Evolutionary conservation across 1,140 invertebrate genomes (phyloP), one percentile per base, ranked within the genome.

Genomic region (Rhynchophorus ferrugineus): DNA sequence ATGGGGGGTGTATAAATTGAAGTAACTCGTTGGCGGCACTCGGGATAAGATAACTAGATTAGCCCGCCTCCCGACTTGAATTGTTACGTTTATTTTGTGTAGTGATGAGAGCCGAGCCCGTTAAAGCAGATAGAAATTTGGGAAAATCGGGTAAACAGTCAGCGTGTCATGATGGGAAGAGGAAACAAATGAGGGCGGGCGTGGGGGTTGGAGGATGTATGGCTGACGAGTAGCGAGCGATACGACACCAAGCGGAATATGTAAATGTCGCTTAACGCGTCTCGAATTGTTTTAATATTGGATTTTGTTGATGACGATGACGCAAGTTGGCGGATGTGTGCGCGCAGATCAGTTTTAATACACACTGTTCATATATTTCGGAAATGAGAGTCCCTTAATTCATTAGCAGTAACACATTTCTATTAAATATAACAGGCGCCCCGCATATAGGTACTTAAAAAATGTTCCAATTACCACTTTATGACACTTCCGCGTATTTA

Each of bases 11-110:
- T 29, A 53, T 53, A 53, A 53, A 53, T 45, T 39, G 18, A 46
- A 45, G 50, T 39, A 45, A 42, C 49, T 46, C 16, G 21, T 14
- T 38, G 43, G 34, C 45, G 50, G 36, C 43, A 21, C 36, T n/a
- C n/a, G n/a, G 44, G 42, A 53, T 53, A 46, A 53, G 50, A 53
- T 53, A 53, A 53, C 50, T 53, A 46, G 50, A 53, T 53, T 53
- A 53, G 44, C 50, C 42, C 43, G 42, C 36, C 43, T 24, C 43
- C n/a, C 50, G 33, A 45, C 13, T 39, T 46, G 50, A 53, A 53
- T 53, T 53, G 43, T 51, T 51, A 51, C 44, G 50, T 53, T 53
- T 53, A 53, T 53, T 53, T 53, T 53, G 42, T 34, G 35, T 35
- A 37, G 35, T 24, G 45, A 48, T 48, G 45, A 48, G 45, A 53